These are phyloP conservation scores for Podargus strigoides DNA, from an alignment of 2,797 vertebrate species.

Conservation along the genomic window DNA sequence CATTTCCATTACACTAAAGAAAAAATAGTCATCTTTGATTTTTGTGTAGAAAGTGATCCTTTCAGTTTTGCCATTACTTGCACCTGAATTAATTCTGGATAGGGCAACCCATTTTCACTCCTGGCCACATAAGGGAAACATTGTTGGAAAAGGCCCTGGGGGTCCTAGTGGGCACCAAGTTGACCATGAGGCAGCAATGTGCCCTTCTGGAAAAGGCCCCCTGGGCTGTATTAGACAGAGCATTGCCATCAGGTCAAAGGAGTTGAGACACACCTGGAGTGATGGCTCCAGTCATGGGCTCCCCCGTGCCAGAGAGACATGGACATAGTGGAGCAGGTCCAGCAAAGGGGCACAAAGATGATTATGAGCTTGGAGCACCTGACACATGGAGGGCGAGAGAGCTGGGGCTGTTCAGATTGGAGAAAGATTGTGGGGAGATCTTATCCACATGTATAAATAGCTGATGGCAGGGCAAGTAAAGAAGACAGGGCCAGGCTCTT, in stretches of 20 bases:
- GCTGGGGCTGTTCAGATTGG: background rate
- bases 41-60: background rate
- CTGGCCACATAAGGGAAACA: background rate
- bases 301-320: too few species aligned
- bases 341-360: too few species aligned
- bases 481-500: background rate
- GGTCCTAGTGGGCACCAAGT: background rate
- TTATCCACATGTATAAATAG: background rate
- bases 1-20: background rate
- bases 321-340: too few species aligned
- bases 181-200: background rate
- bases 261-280: background rate
- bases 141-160: background rate
- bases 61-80: background rate
- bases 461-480: fast-evolving
- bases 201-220: background rate
- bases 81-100: background rate
- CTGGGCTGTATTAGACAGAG: background rate
- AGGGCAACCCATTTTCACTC: background rate
- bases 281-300: too few species aligned
- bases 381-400: too few species aligned
- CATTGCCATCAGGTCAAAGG: fast-evolving
- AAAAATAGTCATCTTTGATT: background rate
- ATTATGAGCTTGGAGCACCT: too few species aligned
- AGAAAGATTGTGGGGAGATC: background rate